Evolutionary conservation across 2,113 vertebrate genomes (phyloP).

Genomic region (Cranoglanis bouderius): DNA sequence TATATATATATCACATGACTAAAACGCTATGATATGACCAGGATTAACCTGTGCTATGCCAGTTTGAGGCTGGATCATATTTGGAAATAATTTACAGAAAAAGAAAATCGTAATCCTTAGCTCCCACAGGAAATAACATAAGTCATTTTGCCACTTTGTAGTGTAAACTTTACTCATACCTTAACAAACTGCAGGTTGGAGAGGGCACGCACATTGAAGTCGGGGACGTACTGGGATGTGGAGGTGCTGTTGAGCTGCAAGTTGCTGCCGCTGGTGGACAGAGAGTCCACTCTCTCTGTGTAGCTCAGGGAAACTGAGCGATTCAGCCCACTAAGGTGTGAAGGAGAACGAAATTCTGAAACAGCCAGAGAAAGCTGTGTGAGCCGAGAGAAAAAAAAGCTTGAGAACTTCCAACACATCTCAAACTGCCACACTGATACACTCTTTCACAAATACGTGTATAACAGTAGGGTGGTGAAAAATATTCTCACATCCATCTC

Average conservation of each 20-base stretch:
- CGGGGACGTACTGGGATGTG: constrained; percentile 80
- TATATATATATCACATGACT: not conserved
- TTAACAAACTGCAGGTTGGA: constrained; percentile 91
- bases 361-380: constrained; percentile 36
- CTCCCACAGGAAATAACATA: not conserved
- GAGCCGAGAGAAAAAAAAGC: not conserved
- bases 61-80: not conserved
- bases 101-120: not conserved
- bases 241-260: constrained; percentile 75
- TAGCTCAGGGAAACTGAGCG: constrained; percentile 87
- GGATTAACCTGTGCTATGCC: not conserved
- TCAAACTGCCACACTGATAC: not conserved
- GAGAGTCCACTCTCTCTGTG: constrained; percentile 79
- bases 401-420: not conserved
- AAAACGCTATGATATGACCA: not conserved
- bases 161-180: constrained; percentile 67
- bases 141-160: not conserved
- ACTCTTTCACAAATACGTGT: not conserved
- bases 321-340: constrained; percentile 81
- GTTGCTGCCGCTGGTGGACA: constrained; percentile 74
- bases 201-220: constrained; percentile 91
- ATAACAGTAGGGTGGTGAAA: not conserved
- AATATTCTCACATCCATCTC: not conserved
- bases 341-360: constrained; percentile 85
- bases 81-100: not conserved